Base-by-base conservation (phyloP, 2,888 invertebrate genomes). In the Fragum whitleyi region DNA sequence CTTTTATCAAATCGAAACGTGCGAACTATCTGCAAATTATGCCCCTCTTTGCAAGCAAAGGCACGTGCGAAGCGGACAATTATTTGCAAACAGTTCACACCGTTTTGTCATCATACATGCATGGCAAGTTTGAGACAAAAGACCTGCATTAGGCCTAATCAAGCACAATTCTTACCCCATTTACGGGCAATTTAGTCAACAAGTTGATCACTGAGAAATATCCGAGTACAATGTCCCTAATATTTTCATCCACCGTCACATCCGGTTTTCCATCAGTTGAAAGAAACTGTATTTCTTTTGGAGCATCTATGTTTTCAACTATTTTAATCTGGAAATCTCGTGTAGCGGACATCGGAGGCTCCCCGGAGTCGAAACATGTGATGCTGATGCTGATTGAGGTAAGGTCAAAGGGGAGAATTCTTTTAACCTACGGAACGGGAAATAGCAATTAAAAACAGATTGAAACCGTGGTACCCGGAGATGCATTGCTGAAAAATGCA, bases 291-390 rank as follows among this genome's bases (percentile, higher is more conserved):
- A 89, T 74, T 6, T 71, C 82, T 74, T 88, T 90, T 19, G 88
- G 90, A 2, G 87, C 82, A 42, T 81, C 76, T 3, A 87, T 87
- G 14, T 72, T 81, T 42, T 87, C 88, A 29, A 85, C 83, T 51
- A 88, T 73, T 23, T 70, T 28, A 11, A 89, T 73, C 21, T 29
- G 62, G 16, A 90, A 65, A 2, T 76, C 77, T 21, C 74, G 57
- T 11, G 77, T 70, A 0, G 65, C 6, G 0, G 83, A 80, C 67
- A 82, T 47, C 14, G 82, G 65, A 19, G 88, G 88, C 0, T 11
- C 23, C 2, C 89, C 89, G 61, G 72, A 62, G 71, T 90, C 90
- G 9, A 77, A 70, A 57, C 90, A 90, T 0, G 79, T 86, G 1
- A 89, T 61, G 0, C 76, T 78, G 9, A 89, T 57, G 29, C 55